Evolutionary conservation across 2,888 invertebrate genomes (phyloP).

Genomic region (Salpingus planirostris): DNA sequence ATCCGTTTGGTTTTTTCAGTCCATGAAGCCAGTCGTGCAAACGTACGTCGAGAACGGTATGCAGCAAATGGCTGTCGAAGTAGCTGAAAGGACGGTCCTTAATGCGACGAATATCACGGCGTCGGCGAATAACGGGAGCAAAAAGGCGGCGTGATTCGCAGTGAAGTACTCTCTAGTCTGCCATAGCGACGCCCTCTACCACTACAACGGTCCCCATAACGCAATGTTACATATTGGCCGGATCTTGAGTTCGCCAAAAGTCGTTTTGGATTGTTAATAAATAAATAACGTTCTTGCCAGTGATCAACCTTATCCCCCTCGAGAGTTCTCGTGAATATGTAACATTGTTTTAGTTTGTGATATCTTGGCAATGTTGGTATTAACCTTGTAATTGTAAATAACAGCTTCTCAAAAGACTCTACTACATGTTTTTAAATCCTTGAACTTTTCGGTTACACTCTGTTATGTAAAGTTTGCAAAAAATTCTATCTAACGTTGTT

Average conservation of each 20-base stretch:
- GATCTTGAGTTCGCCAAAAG: conserved; percentile 6
- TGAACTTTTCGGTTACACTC: conserved; percentile 11
- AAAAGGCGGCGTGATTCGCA: conserved; percentile 27
- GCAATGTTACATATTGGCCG: conserved; percentile 24
- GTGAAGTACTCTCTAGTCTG: conserved; percentile 17
- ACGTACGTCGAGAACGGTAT: conserved; percentile 73
- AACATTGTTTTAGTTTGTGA: conserved; percentile 25
- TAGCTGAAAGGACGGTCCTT: conserved; percentile 59
- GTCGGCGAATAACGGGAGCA: conserved; percentile 24
- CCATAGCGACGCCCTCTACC: conserved; percentile 16
- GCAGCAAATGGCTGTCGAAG: conserved; percentile 71
- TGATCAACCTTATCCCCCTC: no score
- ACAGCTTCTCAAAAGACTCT: conserved; percentile 2
- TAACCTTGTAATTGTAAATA: conserved; percentile 15
- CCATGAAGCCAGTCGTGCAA: conserved; percentile 77
- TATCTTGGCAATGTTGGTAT: conserved; percentile 32
- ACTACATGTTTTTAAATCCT: conserved; percentile 7
- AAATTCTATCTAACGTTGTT: conserved; percentile 11
- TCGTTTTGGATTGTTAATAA: conserved; percentile 20
- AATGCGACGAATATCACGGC: conserved; percentile 37
- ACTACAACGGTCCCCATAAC: conserved; percentile 7
- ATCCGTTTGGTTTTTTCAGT: no score
- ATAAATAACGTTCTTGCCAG: conserved; percentile 11
- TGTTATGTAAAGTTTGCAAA: conserved; percentile 17
- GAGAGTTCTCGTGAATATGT: conserved; percentile 16